Evolutionary conservation across 2,113 vertebrate genomes (phyloP), one percentile per base, ranked within the genome.

Genomic region (Macaca nemestrina): DNA sequence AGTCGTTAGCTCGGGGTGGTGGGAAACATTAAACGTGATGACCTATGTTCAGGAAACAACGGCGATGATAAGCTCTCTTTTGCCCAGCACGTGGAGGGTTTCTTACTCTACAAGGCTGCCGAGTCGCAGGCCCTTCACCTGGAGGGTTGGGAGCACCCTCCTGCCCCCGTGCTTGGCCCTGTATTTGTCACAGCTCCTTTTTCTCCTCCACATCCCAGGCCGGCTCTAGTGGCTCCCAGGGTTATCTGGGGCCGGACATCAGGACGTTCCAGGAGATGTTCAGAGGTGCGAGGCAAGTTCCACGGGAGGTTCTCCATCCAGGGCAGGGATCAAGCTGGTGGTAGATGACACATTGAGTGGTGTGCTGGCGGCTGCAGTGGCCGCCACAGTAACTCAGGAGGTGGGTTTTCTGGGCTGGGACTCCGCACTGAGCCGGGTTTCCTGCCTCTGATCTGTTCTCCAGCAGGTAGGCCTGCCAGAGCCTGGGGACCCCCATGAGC

Each of bases 371-470:
- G 81, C 67, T 68, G 67, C 55, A 10, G 12, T 23, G 12, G 61
- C 67, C 18, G 3, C 11, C 1, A 92, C 59, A 61, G 40, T 75
- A 40, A 70, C 90, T 67, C 80, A 96, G 90, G 90, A 97, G 80
- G 84, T 94, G n/a, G 68, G 78, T 92, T 84, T 97, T 88, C 83
- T 92, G 50, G 20, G 32, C 8, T 14, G 25, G 61, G 61, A 32
- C 38, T 86, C 59, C 7, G 20, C 67, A 23, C 70, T 4, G 12
- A 81, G 50, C 76, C 40, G 84, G 40, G 1, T 55, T 93, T 96
- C 61, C 93, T 94, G 68, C 22, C 13, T 95, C 81, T 64, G 80
- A 93, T 90, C 94, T 91, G 25, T 38, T n/a, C 43, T 68, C 5
- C 55, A 40, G 86, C 76, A 93, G 96, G 70, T 27, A 86, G 85